These are phyloP conservation scores for Eolophus roseicapilla DNA, from an alignment of 2,113 vertebrate genomes.

Conservation along the genomic window DNA sequence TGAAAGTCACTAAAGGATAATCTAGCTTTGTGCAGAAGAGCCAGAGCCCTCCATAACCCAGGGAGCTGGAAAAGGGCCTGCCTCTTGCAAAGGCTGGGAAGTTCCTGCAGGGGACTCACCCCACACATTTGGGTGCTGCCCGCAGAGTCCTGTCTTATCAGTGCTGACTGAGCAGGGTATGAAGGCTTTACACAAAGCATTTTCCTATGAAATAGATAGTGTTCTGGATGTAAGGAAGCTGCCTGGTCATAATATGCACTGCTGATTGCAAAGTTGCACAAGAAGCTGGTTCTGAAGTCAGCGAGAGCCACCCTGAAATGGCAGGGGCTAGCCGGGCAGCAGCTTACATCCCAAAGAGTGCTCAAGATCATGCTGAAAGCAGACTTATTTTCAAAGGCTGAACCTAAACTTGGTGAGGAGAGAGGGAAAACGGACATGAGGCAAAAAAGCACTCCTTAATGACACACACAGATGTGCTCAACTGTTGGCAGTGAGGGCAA, in stretches of 20 bases:
- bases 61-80: background rate
- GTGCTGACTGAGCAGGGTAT: background rate
- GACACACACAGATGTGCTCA: background rate
- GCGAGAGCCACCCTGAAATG: background rate
- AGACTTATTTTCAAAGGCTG: background rate
- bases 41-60: background rate
- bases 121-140: background rate
- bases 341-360: background rate
- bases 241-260: background rate
- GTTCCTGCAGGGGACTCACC: background rate
- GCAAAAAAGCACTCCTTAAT: background rate
- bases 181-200: background rate
- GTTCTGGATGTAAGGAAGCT: background rate
- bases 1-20: background rate
- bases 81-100: background rate
- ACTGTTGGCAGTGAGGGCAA: background rate
- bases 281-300: background rate
- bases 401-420: background rate
- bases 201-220: background rate
- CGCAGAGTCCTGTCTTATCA: background rate
- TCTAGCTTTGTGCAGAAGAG: background rate
- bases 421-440: background rate
- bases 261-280: background rate
- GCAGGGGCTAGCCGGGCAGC: background rate
- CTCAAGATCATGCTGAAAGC: background rate